Percentiles rank a stretch among this genome's conserved stretches.
Evolutionary conservation across 2,797 vertebrate species (phyloP).

Genomic region (Sarcophilus harrisii): DNA sequence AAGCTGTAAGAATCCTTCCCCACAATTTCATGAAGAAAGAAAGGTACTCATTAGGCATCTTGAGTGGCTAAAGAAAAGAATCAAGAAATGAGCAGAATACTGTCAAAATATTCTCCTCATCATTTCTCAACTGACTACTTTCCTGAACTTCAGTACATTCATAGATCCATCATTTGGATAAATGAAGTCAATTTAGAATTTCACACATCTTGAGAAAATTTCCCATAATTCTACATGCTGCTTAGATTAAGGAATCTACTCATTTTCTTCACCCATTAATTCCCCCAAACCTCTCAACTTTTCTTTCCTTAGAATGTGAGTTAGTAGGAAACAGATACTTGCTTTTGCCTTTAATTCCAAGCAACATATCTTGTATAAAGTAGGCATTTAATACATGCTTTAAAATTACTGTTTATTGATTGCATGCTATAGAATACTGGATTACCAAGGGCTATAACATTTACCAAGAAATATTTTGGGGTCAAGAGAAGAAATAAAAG

Average conservation of each 20-base stretch:
- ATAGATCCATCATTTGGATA: background rate
- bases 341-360: background rate
- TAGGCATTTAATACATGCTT: constrained; percentile 13
- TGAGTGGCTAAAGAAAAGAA: background rate
- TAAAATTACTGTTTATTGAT: background rate
- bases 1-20: background rate
- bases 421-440: background rate
- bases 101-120: background rate
- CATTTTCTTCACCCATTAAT: background rate
- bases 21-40: background rate
- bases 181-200: background rate
- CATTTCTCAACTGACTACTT: background rate
- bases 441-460: background rate
- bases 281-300: background rate
- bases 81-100: background rate
- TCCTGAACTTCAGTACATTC: background rate
- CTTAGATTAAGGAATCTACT: background rate
- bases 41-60: background rate
- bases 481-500: background rate
- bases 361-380: background rate
- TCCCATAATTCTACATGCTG: background rate
- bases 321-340: background rate
- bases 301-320: background rate
- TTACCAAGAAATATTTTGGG: background rate
- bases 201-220: background rate